Conservation (phyloP, 2,113 vertebrate genomes). For the Ploceus nigricollis region DNA sequence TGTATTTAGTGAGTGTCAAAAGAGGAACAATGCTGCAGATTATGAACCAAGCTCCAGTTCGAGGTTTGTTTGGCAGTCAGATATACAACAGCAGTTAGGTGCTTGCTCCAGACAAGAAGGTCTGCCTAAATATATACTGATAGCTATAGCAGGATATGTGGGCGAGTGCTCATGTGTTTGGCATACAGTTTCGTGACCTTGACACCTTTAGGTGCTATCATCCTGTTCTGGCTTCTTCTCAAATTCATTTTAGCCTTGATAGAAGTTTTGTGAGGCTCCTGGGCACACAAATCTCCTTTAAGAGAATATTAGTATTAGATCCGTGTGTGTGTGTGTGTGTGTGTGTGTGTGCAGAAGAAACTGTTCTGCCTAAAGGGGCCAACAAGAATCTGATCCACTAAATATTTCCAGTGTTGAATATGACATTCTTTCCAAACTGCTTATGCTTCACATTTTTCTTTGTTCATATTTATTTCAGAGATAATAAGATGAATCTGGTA, state of each 20-base stretch:
- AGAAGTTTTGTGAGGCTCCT: background rate
- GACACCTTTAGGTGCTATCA: background rate
- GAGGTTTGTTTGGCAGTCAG: background rate
- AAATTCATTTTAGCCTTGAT: background rate
- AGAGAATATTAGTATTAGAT: background rate
- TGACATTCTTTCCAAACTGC: background rate
- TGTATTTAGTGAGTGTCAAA: background rate
- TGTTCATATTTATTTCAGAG: background rate
- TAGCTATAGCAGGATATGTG: background rate
- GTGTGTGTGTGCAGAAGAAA: background rate
- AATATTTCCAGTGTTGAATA: background rate
- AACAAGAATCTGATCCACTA: background rate
- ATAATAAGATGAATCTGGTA: background rate
- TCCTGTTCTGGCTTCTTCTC: background rate
- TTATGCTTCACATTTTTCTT: background rate
- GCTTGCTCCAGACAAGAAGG: background rate
- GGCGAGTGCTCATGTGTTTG: fast-evolving
- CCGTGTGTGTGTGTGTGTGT: no score
- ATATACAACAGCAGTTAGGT: background rate
- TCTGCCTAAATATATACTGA: background rate
- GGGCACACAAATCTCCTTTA: background rate
- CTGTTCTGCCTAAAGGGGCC: background rate
- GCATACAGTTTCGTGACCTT: background rate
- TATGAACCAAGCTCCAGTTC: background rate
- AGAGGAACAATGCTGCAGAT: background rate